Percentiles rank a stretch among this genome's conserved stretches.
phyloP scores from a whole-genome alignment of 2,888 invertebrate species.

The Balanococcus diminutus region DNA sequence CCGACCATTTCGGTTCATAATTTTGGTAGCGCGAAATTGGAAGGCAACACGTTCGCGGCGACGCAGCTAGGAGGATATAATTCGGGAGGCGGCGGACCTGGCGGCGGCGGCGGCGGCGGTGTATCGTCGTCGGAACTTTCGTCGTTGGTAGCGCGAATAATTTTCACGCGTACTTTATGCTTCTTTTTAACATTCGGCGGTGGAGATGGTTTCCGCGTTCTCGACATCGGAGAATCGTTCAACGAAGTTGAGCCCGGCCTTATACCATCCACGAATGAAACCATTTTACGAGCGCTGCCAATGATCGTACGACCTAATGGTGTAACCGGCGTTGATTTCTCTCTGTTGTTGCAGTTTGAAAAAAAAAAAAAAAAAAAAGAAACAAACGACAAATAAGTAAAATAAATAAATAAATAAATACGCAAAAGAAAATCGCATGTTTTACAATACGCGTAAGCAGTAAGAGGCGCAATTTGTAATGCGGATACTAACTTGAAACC shows the following conservation, averaged over 20 bases:
- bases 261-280: conserved; percentile 47
- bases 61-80: conserved; percentile 12
- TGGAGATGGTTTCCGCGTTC: conserved; percentile 68
- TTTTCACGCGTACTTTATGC: conserved; percentile 61
- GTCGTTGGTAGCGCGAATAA: conserved; percentile 61
- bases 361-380: too few relatives aligned
- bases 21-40: conserved; percentile 40
- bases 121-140: conserved; percentile 65
- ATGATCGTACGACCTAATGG: conserved; percentile 43
- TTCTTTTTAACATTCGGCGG: conserved; percentile 67
- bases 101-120: conserved; percentile 69
- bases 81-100: conserved; percentile 66
- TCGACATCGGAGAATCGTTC: conserved; percentile 24
- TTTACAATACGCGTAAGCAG: neutral
- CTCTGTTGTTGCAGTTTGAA: neutral
- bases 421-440: too few relatives aligned
- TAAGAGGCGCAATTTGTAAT: neutral
- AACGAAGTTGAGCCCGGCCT: conserved; percentile 31
- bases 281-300: conserved; percentile 50
- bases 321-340: conserved; percentile 49
- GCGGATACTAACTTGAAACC: conserved; percentile 63
- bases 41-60: conserved; percentile 5
- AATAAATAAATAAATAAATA: too few relatives aligned
- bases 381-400: too few relatives aligned
- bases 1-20: neutral